Percentiles rank a stretch among this genome's conserved stretches.
Evolutionary conservation across 1,140 invertebrate species (phyloP).

Genomic region (Phenacoccus solenopsis): DNA sequence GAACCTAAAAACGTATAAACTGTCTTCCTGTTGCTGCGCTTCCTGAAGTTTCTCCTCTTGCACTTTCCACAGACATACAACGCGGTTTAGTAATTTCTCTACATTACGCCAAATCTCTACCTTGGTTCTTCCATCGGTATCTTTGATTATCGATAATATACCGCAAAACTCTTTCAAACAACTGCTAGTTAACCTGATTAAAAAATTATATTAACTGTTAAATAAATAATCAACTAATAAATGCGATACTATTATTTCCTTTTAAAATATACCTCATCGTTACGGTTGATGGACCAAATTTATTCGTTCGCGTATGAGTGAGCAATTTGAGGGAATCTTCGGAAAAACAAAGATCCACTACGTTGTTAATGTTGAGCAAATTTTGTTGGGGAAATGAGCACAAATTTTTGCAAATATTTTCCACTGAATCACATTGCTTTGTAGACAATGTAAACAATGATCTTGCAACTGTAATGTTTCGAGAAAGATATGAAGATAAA

Average conservation of each 20-base stretch:
- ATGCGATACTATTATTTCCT: too few relatives aligned
- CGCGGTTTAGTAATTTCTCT: constrained; percentile 40
- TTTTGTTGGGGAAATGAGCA: not conserved
- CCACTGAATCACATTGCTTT: not conserved
- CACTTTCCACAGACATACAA: constrained; percentile 59
- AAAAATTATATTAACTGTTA: too few relatives aligned
- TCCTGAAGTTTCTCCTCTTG: constrained; percentile 53
- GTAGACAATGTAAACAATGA: not conserved
- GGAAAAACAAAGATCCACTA: not conserved
- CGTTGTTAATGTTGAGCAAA: not conserved
- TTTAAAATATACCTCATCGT: not conserved
- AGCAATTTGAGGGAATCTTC: not conserved
- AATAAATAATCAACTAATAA: too few relatives aligned
- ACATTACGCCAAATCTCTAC: constrained; percentile 32
- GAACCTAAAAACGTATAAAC: constrained; percentile 48
- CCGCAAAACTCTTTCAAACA: constrained; percentile 51
- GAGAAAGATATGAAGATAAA: not conserved
- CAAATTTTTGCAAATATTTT: not conserved
- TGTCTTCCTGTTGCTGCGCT: constrained; percentile 59
- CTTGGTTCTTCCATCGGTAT: constrained; percentile 5
- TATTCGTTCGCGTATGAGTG: not conserved
- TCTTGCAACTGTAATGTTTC: not conserved
- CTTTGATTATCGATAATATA: constrained; percentile 25
- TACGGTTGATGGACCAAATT: not conserved
- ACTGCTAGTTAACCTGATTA: constrained; percentile 47